Conservation (phyloP, 2,113 vertebrate species). For the Phylloscopus trochiloides region DNA sequence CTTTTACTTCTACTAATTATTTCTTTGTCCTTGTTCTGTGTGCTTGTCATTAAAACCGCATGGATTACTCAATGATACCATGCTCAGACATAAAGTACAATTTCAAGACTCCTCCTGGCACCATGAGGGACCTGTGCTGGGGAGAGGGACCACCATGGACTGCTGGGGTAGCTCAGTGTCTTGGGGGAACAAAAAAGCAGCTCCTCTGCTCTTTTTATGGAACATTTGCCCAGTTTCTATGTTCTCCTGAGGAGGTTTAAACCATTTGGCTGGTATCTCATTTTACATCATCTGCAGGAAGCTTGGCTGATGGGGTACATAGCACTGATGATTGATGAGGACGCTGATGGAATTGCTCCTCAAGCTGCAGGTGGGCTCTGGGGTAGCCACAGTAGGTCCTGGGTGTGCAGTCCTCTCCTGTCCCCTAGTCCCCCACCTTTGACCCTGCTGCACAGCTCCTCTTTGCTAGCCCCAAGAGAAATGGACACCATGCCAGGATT, state of each 20-base stretch:
- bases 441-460: neutral
- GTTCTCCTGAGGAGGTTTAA: neutral
- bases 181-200: neutral
- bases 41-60: neutral
- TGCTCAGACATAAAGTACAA: neutral
- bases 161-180: neutral
- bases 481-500: neutral
- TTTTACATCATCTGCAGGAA: neutral
- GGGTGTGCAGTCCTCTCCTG: neutral
- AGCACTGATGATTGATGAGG: neutral
- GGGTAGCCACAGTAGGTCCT: neutral
- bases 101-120: neutral
- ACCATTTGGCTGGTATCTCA: neutral
- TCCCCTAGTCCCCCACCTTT: neutral
- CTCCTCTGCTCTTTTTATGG: neutral
- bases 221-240: neutral
- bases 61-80: neutral
- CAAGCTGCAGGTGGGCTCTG: neutral
- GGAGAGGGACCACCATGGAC: neutral
- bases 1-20: neutral
- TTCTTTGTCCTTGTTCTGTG: neutral
- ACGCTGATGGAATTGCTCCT: neutral
- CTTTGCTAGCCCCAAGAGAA: fast-evolving
- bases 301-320: too few relatives aligned
- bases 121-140: fast-evolving